Conservation (phyloP, 2,888 invertebrate species). For the Orthosia cruda region DNA sequence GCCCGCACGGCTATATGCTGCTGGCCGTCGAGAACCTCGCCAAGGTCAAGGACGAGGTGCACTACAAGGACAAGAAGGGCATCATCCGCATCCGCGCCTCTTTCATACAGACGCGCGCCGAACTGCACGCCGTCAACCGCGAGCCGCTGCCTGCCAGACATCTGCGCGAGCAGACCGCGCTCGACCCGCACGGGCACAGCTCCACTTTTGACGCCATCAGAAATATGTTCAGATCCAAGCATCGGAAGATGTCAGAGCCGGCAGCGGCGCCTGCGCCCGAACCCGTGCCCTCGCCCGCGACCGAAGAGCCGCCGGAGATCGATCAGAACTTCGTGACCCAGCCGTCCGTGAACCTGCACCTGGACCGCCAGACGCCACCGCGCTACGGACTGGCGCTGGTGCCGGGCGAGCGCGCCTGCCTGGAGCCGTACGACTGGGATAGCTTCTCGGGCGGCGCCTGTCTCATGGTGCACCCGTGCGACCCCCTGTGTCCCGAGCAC, state of each 20-base stretch:
- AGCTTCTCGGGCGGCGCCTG: conserved; percentile 91
- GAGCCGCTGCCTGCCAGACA: neutral
- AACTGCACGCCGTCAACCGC: neutral
- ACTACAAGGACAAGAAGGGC: conserved; percentile 69
- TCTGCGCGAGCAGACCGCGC: conserved; percentile 1
- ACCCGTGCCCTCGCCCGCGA: neutral
- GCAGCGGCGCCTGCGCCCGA: neutral
- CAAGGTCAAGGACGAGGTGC: conserved; percentile 54
- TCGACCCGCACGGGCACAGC: fast-evolving
- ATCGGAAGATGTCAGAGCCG: conserved; percentile 31
- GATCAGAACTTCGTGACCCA: conserved; percentile 15
- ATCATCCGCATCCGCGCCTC: conserved; percentile 70
- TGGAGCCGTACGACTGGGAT: conserved; percentile 83
- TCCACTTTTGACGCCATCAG: conserved; percentile 66
- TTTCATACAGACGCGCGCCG: conserved; percentile 19
- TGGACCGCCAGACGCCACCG: conserved; percentile 63
- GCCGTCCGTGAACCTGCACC: conserved; percentile 74
- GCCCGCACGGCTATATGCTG: conserved; percentile 85
- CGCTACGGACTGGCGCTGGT: conserved; percentile 75
- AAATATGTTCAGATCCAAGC: conserved; percentile 62
- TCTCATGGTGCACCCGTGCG: conserved; percentile 85
- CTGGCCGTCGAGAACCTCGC: conserved; percentile 70
- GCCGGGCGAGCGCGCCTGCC: conserved; percentile 79
- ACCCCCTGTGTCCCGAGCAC: conserved; percentile 70
- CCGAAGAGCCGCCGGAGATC: too few relatives aligned